Conservation (phyloP, 2,797 vertebrate species). For the Gobionotothen gibberifrons region DNA sequence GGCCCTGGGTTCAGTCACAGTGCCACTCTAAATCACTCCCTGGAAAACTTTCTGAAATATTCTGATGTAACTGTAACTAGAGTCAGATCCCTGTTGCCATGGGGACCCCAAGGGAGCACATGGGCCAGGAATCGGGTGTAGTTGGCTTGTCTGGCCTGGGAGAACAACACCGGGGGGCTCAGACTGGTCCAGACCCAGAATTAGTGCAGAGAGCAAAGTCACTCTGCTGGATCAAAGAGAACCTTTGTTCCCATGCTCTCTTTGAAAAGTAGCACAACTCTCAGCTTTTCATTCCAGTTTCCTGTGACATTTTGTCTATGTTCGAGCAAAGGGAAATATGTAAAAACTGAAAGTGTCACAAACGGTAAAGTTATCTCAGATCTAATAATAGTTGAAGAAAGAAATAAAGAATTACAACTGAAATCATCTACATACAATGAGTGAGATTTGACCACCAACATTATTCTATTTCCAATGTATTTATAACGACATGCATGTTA, state of each 20-base stretch:
- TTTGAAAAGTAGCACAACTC: constrained; percentile 40
- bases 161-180: constrained; percentile 53
- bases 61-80: constrained; percentile 39
- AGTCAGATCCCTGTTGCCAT: constrained; percentile 38
- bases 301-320: constrained; percentile 45
- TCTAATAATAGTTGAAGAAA: constrained; percentile 40
- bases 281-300: constrained; percentile 42
- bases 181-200: constrained; percentile 55
- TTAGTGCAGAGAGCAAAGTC: constrained; percentile 60
- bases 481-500: constrained; percentile 7
- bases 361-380: constrained; percentile 38
- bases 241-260: constrained; percentile 68
- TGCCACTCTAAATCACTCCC: constrained; percentile 53
- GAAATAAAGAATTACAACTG: constrained; percentile 47
- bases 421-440: constrained; percentile 15
- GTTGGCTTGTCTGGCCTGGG: constrained; percentile 34
- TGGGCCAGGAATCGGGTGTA: constrained; percentile 24
- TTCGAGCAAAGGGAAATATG: constrained; percentile 11
- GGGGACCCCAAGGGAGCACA: constrained; percentile 21
- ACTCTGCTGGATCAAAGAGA: constrained; percentile 64
- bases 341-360: constrained; percentile 34
- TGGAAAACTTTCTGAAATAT: constrained; percentile 46
- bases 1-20: constrained; percentile 39
- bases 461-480: not conserved
- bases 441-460: constrained; percentile 5